A percentile compares a stretch with the other conserved stretches of the same genome.
Conservation (phyloP, 2,888 invertebrate species). For the Pheosia gnoma region DNA sequence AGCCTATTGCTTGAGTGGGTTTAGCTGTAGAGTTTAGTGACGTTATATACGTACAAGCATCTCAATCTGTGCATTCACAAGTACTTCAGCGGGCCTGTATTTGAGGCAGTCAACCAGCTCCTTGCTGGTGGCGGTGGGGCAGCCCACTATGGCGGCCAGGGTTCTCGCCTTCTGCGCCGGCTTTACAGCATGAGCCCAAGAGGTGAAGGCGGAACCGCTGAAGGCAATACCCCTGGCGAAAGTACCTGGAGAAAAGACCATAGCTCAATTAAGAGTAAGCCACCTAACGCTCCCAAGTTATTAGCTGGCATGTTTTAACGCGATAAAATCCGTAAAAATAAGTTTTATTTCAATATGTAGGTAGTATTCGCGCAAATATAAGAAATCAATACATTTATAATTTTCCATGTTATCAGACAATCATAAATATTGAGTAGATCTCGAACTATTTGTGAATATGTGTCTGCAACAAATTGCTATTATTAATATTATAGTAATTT, state of each 20-base stretch:
- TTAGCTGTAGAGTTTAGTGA: not conserved
- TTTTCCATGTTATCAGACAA: no score
- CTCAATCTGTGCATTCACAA: conserved; percentile 83
- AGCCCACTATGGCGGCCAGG: conserved; percentile 85
- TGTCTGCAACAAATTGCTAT: no score
- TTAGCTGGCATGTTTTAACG: no score
- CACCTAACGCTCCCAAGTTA: no score
- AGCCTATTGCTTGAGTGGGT: not conserved
- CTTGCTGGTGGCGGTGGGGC: conserved; percentile 78
- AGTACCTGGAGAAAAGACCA: conserved; percentile 62
- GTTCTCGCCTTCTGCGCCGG: conserved; percentile 85
- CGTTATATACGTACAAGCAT: conserved; percentile 80
- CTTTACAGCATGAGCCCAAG: conserved; percentile 84
- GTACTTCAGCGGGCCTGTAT: conserved; percentile 82
- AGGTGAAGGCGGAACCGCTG: conserved; percentile 87
- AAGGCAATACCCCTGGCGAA: conserved; percentile 86
- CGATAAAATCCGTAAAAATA: no score
- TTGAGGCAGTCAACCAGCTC: conserved; percentile 87
- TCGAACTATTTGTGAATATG: no score
- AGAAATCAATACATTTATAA: no score
- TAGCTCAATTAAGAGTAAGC: not conserved
- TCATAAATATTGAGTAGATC: no score
- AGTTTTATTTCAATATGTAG: no score
- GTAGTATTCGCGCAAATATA: no score
- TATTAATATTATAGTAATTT: no score